Base-by-base conservation (phyloP, 2,888 invertebrate species). In the Drosophila koepferae region DNA sequence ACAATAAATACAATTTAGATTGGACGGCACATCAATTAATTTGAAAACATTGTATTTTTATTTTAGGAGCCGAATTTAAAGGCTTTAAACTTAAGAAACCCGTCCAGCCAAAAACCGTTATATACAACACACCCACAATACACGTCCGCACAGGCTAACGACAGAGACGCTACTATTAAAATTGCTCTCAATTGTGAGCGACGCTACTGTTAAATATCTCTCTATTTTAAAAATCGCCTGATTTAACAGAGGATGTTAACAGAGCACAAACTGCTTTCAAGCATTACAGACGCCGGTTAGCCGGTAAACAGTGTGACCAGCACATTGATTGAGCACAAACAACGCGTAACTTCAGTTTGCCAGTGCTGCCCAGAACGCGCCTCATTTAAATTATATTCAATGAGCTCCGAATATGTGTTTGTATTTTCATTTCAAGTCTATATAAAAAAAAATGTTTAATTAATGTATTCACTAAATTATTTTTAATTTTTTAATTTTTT, bases 1-100 rank as follows among this genome's bases (percentile, higher is more conserved):
- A 43, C n/a, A 60, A 40, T 53, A 63, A 46, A 49, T 36, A 49
- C 23, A 62, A 54, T 72, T 69, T 69, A 69, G 46, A 49, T 76
- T 79, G 72, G 71, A 66, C 79, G 72, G 82, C 78, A 71, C 80
- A 82, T 77, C 68, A 72, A 81, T 83, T 86, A 65, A 81, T 84
- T 81, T 84, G 60, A 69, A 84, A 77, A 72, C 54, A 55, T 68
- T 73, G 78, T 69, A 78, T 63, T 72, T 77, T 77, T 80, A 54
- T 68, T 72, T 61, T 61, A 34, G 58, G 56, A n/a, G 49, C 63
- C 36, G 55, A 60, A 78, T 68, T 60, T 46, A 68, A 80, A 78
- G 72, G 63, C 72, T 65, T 64, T 49, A 49, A 60, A 59, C 49
- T 49, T 63, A 36, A 78, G 76, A 78, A 78, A 78, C 78, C 78